phyloP scores from a whole-genome alignment of 2,888 invertebrate genomes.

The Stenoptilia bipunctidactyla region DNA sequence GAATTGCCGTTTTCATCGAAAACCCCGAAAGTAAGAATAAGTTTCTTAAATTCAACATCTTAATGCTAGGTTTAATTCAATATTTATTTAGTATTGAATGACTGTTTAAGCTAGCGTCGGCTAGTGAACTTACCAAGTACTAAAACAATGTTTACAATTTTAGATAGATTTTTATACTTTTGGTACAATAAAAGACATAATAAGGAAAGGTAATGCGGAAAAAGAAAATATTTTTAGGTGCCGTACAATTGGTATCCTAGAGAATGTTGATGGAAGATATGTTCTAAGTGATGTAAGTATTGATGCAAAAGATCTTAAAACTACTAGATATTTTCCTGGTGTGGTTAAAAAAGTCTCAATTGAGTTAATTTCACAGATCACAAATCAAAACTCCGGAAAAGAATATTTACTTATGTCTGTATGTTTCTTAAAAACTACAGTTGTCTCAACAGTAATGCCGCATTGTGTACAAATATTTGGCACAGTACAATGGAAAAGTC shows the following conservation, averaged over 20 bases:
- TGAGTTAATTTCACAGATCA: too few species aligned
- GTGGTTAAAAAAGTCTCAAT: too few species aligned
- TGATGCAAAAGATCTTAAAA: too few species aligned
- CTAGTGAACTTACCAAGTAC: too few species aligned
- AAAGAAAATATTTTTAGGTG: constrained; percentile 27
- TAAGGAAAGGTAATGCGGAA: constrained; percentile 19
- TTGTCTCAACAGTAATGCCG: constrained; percentile 31
- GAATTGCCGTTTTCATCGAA: too few species aligned
- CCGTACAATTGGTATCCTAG: constrained; percentile 41
- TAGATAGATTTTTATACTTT: constrained; percentile 41
- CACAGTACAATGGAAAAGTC: constrained; percentile 35
- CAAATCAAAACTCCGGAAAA: constrained; percentile 15
- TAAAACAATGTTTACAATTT: too few species aligned
- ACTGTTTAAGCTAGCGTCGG: too few species aligned
- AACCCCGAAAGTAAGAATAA: too few species aligned
- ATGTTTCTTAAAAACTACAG: constrained; percentile 25
- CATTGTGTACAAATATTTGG: constrained; percentile 52
- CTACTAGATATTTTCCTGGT: too few species aligned
- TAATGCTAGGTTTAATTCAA: too few species aligned
- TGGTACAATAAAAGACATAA: constrained; percentile 24
- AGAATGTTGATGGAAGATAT: constrained; percentile 36
- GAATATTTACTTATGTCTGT: constrained; percentile 30
- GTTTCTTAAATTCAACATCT: too few species aligned
- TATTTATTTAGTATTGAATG: too few species aligned
- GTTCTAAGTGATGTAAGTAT: constrained; percentile 37